Conservation (phyloP, 2,113 vertebrate genomes). For the Ascaphus truei region DNA sequence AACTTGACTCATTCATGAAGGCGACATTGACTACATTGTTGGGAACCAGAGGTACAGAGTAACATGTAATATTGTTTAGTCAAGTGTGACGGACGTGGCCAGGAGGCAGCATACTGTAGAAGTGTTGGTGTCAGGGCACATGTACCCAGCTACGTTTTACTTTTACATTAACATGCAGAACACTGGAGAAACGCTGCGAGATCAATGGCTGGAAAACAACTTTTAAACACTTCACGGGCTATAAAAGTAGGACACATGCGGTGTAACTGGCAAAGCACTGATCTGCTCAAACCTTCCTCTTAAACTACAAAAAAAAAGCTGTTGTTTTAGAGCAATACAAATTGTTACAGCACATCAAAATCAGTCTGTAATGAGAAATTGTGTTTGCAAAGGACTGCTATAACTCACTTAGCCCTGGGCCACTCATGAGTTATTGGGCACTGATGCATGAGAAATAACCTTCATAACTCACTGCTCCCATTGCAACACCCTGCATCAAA, state of each 20-base stretch:
- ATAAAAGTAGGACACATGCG: background rate
- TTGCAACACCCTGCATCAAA: slow-evolving; percentile 35
- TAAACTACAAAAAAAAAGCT: background rate
- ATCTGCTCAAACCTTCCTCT: background rate
- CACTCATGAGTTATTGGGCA: slow-evolving; percentile 37
- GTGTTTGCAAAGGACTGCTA: slow-evolving; percentile 30
- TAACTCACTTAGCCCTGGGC: slow-evolving; percentile 36
- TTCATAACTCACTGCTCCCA: slow-evolving; percentile 35
- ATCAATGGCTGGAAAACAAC: background rate
- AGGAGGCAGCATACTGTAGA: background rate
- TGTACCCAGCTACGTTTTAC: too few species aligned
- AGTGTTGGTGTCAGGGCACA: background rate
- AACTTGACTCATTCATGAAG: too few species aligned
- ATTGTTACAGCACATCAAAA: slow-evolving; percentile 31
- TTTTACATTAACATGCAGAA: background rate
- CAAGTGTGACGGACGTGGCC: too few species aligned
- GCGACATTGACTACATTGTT: too few species aligned
- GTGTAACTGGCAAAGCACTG: background rate
- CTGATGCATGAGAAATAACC: slow-evolving; percentile 41
- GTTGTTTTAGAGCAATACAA: slow-evolving; percentile 28
- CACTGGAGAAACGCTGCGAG: background rate
- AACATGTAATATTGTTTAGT: too few species aligned
- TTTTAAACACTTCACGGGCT: background rate
- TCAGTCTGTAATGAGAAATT: slow-evolving; percentile 31
- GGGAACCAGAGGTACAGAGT: too few species aligned